Conservation (phyloP, 1,140 invertebrate species). For the Aphidius gifuensis region DNA sequence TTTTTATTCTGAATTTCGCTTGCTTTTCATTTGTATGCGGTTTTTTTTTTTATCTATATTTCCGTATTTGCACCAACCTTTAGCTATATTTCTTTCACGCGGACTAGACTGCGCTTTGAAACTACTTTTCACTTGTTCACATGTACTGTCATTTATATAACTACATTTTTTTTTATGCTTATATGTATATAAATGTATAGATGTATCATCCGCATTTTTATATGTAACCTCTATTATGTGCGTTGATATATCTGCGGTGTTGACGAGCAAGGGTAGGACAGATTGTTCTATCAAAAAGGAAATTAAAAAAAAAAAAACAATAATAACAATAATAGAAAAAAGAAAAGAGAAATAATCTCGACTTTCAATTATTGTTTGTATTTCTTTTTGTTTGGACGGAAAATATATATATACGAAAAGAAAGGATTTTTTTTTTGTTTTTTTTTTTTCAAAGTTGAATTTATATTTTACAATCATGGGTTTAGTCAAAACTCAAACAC, state of each 20-base stretch:
- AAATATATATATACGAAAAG: neutral
- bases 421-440: neutral
- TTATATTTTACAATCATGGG: too few species aligned
- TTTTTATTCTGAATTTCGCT: constrained; percentile 22
- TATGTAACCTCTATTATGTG: constrained; percentile 22
- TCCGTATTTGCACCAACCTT: constrained; percentile 16
- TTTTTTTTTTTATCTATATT: constrained; percentile 25
- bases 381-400: too few species aligned
- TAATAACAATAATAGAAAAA: neutral
- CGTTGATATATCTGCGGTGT: constrained; percentile 21
- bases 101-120: constrained; percentile 31
- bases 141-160: constrained; percentile 6
- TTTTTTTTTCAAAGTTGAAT: too few species aligned
- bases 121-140: constrained; percentile 33
- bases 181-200: too few species aligned
- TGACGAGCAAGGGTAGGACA: neutral
- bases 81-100: constrained; percentile 7
- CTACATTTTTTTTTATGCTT: too few species aligned
- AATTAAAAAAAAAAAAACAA: neutral
- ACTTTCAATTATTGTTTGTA: too few species aligned
- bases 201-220: constrained; percentile 14
- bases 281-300: neutral
- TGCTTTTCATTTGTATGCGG: constrained; percentile 18
- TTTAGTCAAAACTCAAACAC: too few species aligned
- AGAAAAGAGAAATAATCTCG: too few species aligned